Conservation (phyloP, 1,140 invertebrate species). For the Drosophila bocki region DNA sequence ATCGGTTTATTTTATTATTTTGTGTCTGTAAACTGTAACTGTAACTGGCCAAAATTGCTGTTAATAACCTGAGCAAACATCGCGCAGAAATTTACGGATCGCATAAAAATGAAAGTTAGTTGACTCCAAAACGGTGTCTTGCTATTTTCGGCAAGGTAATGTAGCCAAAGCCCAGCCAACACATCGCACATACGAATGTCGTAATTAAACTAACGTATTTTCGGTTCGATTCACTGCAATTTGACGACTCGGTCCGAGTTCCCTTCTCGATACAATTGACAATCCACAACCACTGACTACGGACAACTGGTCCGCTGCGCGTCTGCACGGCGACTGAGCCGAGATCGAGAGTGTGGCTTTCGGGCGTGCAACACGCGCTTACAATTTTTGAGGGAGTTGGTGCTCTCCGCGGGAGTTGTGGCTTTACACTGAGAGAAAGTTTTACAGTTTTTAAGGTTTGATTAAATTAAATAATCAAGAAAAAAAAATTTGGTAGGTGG, state of each 20-base stretch:
- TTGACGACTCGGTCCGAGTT: constrained; percentile 20
- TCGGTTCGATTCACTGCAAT: constrained; percentile 33
- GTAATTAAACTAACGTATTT: constrained; percentile 61
- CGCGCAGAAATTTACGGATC: constrained; percentile 44
- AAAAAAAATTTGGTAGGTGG: background rate
- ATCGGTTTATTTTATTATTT: constrained; percentile 11
- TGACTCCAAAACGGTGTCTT: constrained; percentile 17
- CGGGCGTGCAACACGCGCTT: constrained; percentile 66
- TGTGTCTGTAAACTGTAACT: no score
- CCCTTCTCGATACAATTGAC: constrained; percentile 2
- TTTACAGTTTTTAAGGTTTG: background rate
- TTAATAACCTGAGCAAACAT: constrained; percentile 66
- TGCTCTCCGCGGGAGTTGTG: constrained; percentile 9
- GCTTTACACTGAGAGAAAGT: constrained; percentile 4
- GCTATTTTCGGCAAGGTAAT: constrained; percentile 56
- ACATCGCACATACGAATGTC: constrained; percentile 65
- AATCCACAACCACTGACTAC: background rate
- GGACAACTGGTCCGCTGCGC: constrained; percentile 61
- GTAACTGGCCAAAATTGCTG: constrained; percentile 53
- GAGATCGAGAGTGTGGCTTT: constrained; percentile 66
- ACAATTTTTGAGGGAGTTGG: background rate
- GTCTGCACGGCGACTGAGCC: constrained; percentile 57
- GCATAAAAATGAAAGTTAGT: constrained; percentile 71
- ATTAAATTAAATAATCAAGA: background rate
- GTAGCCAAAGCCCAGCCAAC: constrained; percentile 25